These are phyloP conservation scores for Adelphocoris suturalis DNA, from an alignment of 2,888 invertebrate species.

Conservation along the genomic window DNA sequence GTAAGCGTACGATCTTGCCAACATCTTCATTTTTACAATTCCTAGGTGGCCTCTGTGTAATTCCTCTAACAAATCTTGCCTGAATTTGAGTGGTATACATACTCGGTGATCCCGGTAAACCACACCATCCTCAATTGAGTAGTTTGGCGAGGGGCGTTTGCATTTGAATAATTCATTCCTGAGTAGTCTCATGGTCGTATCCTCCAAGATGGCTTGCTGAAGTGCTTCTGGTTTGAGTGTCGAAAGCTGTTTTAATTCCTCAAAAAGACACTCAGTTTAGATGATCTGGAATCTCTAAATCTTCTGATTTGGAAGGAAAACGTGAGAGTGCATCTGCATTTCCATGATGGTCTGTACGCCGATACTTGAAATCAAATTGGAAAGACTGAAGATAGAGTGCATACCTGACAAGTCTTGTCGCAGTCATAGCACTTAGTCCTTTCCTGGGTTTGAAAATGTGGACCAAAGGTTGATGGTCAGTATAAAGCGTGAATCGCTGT, in stretches of 20 bases:
- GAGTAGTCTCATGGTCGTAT: no score
- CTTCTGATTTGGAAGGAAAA: slow-evolving; percentile 9
- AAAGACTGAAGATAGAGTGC: not conserved
- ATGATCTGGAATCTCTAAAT: no score
- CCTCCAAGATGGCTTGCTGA: no score
- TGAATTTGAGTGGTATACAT: not conserved
- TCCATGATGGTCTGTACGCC: not conserved
- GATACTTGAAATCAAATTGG: slow-evolving; percentile 7
- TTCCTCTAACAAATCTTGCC: no score
- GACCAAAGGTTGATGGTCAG: slow-evolving; percentile 20
- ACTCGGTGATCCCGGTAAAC: not conserved
- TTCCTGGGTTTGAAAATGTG: not conserved
- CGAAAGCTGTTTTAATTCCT: no score
- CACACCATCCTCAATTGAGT: not conserved
- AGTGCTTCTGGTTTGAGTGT: no score
- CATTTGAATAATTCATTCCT: no score
- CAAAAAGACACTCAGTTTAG: no score
- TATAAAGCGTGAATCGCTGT: not conserved
- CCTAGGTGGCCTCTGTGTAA: not conserved
- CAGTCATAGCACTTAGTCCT: not conserved
- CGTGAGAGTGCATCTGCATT: slow-evolving; percentile 12
- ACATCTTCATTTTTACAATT: not conserved
- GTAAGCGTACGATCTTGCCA: not conserved
- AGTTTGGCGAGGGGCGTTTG: no score
- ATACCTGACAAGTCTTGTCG: not conserved